Percentiles rank a stretch among this genome's conserved stretches.
phyloP scores from a whole-genome alignment of 2,113 vertebrate species.

The Callopanchax toddi region DNA sequence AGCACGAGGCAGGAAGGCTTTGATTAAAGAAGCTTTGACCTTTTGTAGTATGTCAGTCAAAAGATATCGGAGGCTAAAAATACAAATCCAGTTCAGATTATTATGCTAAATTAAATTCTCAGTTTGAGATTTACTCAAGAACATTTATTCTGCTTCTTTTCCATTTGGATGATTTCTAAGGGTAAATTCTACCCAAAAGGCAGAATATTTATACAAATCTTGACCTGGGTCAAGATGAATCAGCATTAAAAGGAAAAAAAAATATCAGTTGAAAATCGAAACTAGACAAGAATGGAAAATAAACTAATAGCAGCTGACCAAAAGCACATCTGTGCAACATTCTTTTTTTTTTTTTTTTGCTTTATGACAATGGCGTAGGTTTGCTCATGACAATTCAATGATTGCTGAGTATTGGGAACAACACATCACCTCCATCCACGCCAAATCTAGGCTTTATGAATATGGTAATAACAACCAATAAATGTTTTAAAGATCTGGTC shows the following conservation, averaged over 20 bases:
- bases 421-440: too few species aligned
- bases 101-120: conserved; percentile 25
- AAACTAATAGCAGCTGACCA: not conserved
- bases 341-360: too few species aligned
- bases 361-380: too few species aligned
- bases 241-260: not conserved
- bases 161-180: conserved; percentile 1
- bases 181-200: not conserved
- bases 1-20: conserved; percentile 13
- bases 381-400: too few species aligned
- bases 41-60: conserved; percentile 55
- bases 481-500: too few species aligned
- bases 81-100: not conserved
- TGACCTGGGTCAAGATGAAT: not conserved
- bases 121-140: conserved; percentile 7
- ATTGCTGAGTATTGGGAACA: too few species aligned
- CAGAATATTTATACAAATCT: not conserved
- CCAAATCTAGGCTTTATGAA: too few species aligned
- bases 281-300: not conserved
- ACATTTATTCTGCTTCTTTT: not conserved
- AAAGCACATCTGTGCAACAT: too few species aligned
- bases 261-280: not conserved
- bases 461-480: too few species aligned
- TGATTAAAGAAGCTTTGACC: conserved; percentile 53
- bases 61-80: conserved; percentile 4